Conservation (phyloP, 2,113 vertebrate species). For the Desmodus rotundus region DNA sequence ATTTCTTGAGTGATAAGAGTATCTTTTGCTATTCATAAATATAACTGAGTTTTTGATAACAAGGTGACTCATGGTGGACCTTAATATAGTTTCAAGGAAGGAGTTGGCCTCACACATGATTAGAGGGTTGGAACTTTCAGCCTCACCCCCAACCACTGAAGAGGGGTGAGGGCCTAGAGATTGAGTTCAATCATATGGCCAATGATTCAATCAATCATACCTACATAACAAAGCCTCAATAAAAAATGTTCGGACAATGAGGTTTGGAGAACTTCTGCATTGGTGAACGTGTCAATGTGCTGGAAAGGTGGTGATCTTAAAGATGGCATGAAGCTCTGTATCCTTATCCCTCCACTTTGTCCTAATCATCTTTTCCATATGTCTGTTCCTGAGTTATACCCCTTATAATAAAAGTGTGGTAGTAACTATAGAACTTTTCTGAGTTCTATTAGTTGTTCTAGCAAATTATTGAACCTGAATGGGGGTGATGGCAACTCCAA, state of each 20-base stretch:
- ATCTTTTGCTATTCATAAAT: neutral
- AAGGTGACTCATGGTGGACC: neutral
- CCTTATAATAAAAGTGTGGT: neutral
- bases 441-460: neutral
- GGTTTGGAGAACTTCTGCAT: neutral
- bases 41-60: neutral
- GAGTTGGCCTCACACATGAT: neutral
- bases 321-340: neutral
- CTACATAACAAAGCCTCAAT: neutral
- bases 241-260: neutral
- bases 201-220: neutral
- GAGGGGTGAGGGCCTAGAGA: neutral
- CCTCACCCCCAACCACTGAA: neutral
- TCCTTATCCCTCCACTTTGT: neutral
- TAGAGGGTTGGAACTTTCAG: neutral
- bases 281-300: neutral
- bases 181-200: neutral
- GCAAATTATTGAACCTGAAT: neutral
- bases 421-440: neutral
- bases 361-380: neutral
- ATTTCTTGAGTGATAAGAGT: neutral
- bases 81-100: neutral
- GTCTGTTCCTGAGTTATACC: neutral
- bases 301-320: neutral
- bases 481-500: neutral